These are phyloP conservation scores for Archivesica marissinica DNA, from an alignment of 1,140 invertebrate genomes.

Conservation along the genomic window DNA sequence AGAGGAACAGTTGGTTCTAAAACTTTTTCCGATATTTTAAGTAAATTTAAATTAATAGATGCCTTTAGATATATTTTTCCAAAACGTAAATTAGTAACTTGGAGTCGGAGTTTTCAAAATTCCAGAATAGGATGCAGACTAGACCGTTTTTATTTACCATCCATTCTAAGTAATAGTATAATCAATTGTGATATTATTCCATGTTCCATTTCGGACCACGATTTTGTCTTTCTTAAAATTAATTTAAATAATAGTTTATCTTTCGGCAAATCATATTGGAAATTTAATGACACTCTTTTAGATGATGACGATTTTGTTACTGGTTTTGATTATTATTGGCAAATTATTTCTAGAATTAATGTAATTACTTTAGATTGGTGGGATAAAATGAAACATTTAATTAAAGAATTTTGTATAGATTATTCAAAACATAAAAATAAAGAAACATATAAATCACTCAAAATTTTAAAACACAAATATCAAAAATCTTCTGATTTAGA, in stretches of 20 bases:
- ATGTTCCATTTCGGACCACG: slow-evolving; percentile 66
- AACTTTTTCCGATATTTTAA: slow-evolving; percentile 36
- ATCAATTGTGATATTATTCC: slow-evolving; percentile 25
- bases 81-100: slow-evolving; percentile 49
- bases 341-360: too few species aligned
- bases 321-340: too few species aligned
- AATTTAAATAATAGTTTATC: slow-evolving; percentile 6
- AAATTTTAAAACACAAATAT: too few species aligned
- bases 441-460: too few species aligned
- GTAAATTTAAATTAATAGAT: slow-evolving; percentile 64
- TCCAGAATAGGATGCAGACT: slow-evolving; percentile 59
- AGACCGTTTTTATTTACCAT: slow-evolving; percentile 65
- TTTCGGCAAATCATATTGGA: slow-evolving; percentile 54
- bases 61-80: slow-evolving; percentile 58
- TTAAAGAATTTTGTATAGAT: too few species aligned
- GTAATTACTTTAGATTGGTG: too few species aligned
- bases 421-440: too few species aligned
- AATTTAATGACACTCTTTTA: slow-evolving; percentile 50
- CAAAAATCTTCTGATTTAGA: too few species aligned
- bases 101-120: not conserved
- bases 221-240: slow-evolving; percentile 56
- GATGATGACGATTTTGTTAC: too few species aligned
- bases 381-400: too few species aligned
- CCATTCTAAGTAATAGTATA: slow-evolving; percentile 24
- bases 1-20: slow-evolving; percentile 40